Base-by-base conservation (phyloP, 1,140 invertebrate genomes). In the Drosophila repletoides region DNA sequence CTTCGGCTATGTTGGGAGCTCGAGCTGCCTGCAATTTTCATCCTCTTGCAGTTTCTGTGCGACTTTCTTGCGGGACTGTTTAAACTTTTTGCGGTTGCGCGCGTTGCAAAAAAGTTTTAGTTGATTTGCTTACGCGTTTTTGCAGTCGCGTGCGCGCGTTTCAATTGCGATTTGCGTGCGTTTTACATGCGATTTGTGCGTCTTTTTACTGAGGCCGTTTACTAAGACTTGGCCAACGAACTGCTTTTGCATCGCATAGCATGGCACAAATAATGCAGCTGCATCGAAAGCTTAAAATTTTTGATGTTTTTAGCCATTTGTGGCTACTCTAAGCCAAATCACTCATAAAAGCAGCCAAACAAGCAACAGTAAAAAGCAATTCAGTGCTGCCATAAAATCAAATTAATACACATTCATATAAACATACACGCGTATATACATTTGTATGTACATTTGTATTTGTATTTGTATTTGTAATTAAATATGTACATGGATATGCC, bases 51-150 rank as follows among this genome's bases (percentile, higher is more conserved):
- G 87, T 89, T 89, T 88, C 80, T 87, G 76, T 87, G 88, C 87
- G 87, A 81, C 87, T 89, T 89, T 89, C 87, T 89, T 88, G 87
- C 87, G 87, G 87, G 87, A 89, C 77, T 89, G 87, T 89, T 89
- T 87, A 46, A 83, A 67, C 67, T 80, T 74, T 74, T 87, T 83
- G 86, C 86, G 68, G 67, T 72, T 70, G 73, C 76, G 86, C 75
- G 72, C 64, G 59, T 81, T 71, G 71, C 74, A 40, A 63, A 66
- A 73, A 67, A 67, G 41, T 48, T 29, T 26, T 58, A 17, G 14
- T 29, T 26, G 40, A 36, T 34, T 60, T 49, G 38, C 60, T 43
- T 28, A 75, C 77, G 79, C 64, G 72, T 40, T 60, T 72, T 65
- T 53, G 71, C 28, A 74, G 74, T 83, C 77, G 77, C 80, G 80